phyloP scores from a whole-genome alignment of 1,140 invertebrate species.

The Arctopsyche grandis region DNA sequence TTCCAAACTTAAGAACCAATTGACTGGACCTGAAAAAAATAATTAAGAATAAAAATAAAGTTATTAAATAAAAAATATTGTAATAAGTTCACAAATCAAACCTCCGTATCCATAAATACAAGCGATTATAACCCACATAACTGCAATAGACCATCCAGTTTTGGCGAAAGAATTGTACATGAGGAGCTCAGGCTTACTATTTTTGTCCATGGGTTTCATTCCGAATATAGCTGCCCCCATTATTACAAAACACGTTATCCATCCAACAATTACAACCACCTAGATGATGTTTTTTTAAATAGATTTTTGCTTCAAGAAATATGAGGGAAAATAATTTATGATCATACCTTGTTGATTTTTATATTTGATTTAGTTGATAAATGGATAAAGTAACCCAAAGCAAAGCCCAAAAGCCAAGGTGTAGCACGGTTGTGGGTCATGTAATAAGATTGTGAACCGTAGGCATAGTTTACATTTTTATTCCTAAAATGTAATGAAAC shows the following conservation, averaged over 20 bases:
- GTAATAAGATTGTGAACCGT: conserved; percentile 54
- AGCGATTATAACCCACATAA: conserved; percentile 69
- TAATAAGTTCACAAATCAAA: conserved; percentile 52
- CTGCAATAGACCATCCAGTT: conserved; percentile 59
- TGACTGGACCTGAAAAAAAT: conserved; percentile 60
- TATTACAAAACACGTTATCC: not conserved
- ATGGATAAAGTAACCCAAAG: conserved; percentile 64
- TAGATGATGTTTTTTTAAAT: not conserved
- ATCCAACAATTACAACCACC: not conserved
- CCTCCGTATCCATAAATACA: conserved; percentile 70
- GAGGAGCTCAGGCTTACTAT: not conserved
- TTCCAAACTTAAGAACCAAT: conserved; percentile 63
- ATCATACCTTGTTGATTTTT: conserved; percentile 19
- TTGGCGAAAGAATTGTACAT: conserved; percentile 58
- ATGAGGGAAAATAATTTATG: not conserved
- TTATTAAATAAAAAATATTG: conserved; percentile 31
- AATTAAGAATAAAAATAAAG: conserved; percentile 39
- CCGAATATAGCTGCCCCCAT: conserved; percentile 17
- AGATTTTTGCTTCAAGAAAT: not conserved
- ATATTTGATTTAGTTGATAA: not conserved
- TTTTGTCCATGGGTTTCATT: not conserved
- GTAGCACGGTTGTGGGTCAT: conserved; percentile 61
- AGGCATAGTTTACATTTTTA: not conserved
- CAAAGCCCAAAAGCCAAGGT: conserved; percentile 69
- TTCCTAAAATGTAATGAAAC: not conserved